Evolutionary conservation across 2,888 invertebrate genomes (phyloP), one percentile per base, ranked within the genome.

Genomic region (Agriotes lineatus): DNA sequence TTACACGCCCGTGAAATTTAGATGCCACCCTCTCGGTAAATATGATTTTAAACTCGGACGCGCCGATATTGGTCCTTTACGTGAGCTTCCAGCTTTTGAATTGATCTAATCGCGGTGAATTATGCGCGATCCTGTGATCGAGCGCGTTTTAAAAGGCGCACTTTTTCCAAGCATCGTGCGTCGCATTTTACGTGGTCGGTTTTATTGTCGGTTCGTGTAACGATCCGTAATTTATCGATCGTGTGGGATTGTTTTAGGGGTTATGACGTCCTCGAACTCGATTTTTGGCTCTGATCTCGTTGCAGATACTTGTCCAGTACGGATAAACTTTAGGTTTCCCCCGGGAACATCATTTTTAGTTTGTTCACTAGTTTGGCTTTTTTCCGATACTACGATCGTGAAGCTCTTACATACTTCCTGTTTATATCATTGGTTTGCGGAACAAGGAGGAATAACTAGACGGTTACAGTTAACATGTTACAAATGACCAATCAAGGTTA

Each of bases 1-100:
- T 84, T 84, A 85, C 83, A 83, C 81, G 80, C 81, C 79, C 82
- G 83, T 84, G 84, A 84, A 84, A 84, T 84, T 83, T 83, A 84
- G 82, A 83, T 82, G 82, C 82, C 81, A 79, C 81, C 80, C 79
- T 71, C 75, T 72, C 75, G 77, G 80, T 80, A 82, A 83, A 82
- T 83, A 83, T 82, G 82, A 83, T 82, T 83, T 82, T 82, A 81
- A 82, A 82, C 79, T 82, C 79, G 80, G 81, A 78, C 80, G 78
- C 75, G 75, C 74, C 78, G 81, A 81, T 81, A 82, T 81, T 80
- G 81, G 81, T 77, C 82, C 81, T 80, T 79, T 79, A 77, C 80
- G 79, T 80, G 77, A 78, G 79, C 78, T 79, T 78, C 76, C 72
- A 78, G 79, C 78, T 79, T 79, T 77, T 72, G 77, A 77, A 79